These are phyloP conservation scores for Scolanthus callimorphus DNA, from an alignment of 92 coral and sea anemone genomes.

Conservation along the genomic window DNA sequence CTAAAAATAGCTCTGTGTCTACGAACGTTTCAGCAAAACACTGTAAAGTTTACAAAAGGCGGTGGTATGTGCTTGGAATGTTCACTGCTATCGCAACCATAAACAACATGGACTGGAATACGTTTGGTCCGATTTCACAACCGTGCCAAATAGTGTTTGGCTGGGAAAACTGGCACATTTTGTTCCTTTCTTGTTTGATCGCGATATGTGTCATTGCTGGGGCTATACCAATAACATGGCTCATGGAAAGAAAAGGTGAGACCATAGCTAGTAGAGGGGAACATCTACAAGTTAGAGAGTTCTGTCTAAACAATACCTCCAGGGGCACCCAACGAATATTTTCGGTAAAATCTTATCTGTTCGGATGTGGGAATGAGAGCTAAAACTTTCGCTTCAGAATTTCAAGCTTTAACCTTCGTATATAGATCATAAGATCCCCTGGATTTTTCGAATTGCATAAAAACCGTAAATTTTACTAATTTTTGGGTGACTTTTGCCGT, in stretches of 20 bases:
- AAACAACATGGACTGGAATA: slow-evolving; percentile 54
- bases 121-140: slow-evolving; percentile 70
- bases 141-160: slow-evolving; percentile 54
- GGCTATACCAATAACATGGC: slow-evolving; percentile 53
- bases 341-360: no score
- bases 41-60: slow-evolving; percentile 52
- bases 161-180: slow-evolving; percentile 64
- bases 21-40: neutral
- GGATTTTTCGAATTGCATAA: no score
- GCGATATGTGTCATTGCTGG: slow-evolving; percentile 40
- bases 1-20: neutral
- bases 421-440: no score
- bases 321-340: no score
- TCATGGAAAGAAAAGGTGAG: slow-evolving; percentile 65
- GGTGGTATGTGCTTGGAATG: slow-evolving; percentile 62
- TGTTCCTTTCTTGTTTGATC: slow-evolving; percentile 34
- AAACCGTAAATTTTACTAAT: no score
- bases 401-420: no score
- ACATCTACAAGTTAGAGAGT: no score
- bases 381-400: no score
- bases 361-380: no score
- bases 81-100: slow-evolving; percentile 47
- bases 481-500: no score
- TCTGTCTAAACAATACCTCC: no score
- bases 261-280: no score